These are phyloP conservation scores for Mandrillus leucophaeus DNA, from an alignment of 2,113 vertebrate genomes.

Conservation along the genomic window DNA sequence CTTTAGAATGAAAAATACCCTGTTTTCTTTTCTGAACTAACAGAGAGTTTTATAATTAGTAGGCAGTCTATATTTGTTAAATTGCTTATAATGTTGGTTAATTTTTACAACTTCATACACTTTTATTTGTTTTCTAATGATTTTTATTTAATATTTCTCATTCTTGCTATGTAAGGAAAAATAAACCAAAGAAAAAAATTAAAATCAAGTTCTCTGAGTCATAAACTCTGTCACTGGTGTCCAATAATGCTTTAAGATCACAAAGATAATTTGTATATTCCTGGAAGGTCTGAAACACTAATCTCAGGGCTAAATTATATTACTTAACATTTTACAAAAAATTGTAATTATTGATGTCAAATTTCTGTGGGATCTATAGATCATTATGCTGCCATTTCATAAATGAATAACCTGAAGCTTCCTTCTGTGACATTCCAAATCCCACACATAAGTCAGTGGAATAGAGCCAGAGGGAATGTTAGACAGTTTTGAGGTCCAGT, in stretches of 20 bases:
- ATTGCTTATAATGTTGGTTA: not conserved
- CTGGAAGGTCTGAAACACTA: not conserved
- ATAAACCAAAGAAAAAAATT: not conserved
- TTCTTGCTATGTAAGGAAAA: not conserved
- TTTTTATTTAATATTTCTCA: not conserved
- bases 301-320: conserved; percentile 5
- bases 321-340: not conserved
- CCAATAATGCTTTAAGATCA: not conserved
- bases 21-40: not conserved
- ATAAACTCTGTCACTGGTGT: not conserved
- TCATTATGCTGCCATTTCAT: conserved; percentile 15
- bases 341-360: not conserved
- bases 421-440: conserved; percentile 18
- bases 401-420: conserved; percentile 30
- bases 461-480: not conserved
- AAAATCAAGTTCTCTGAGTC: not conserved
- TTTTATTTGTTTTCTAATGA: not conserved
- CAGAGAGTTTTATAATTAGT: not conserved
- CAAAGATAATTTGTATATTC: not conserved
- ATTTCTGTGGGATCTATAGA: not conserved
- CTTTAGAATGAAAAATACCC: not conserved
- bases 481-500: not conserved
- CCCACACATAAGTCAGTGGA: not conserved
- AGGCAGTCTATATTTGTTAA: not conserved
- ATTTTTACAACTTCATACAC: not conserved